Base-by-base conservation (phyloP, 2,113 vertebrate genomes). In the Labeo catla region DNA sequence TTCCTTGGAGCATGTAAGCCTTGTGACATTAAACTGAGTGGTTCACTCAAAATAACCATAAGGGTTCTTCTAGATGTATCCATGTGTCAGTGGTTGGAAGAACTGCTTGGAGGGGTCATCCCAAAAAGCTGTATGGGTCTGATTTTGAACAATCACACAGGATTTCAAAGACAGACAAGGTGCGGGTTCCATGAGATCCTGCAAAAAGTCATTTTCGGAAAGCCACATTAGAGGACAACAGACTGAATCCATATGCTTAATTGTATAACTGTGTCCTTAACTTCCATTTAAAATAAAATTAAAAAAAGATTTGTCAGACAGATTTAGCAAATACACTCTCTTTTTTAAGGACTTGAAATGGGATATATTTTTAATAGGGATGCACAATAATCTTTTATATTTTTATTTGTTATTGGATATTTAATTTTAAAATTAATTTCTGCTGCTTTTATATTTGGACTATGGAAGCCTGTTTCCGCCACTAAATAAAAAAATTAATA, bases 11-110 rank as follows among this genome's bases (percentile, higher is more conserved):
- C 82, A 70, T 63, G 74, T 59, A 52, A 83, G 54, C 72, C 61
- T 63, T 76, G 72, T 76, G 81, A 89, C 80, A 50, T 84, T 43
- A 72, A 36, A 73, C 50, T 23, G 43, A 81, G 79, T 57, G 49
- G 36, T 28, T 65, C 43, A 45, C 81, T 86, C 66, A 80, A 90
- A 88, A 88, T 88, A 86, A 83, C 79, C 74, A 34, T 84, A 66
- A 23, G 66, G 68, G 15, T 76, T 86, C 59, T 43, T 79, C 68
- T 45, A 83, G 80, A 90, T 84, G 57, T 36, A 10, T 59, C 43
- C 76, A 81, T 81, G 50, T 86, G 70, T 70, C 84, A 23, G 84
- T 65, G 87, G 86, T 86, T 74, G 23, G n/a, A 74, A 36, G 34
- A 36, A 63, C 74, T 77, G 36, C 83, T 89, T 81, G 11, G 19